phyloP scores from a whole-genome alignment of 2,113 vertebrate genomes.

The Proteles cristata region DNA sequence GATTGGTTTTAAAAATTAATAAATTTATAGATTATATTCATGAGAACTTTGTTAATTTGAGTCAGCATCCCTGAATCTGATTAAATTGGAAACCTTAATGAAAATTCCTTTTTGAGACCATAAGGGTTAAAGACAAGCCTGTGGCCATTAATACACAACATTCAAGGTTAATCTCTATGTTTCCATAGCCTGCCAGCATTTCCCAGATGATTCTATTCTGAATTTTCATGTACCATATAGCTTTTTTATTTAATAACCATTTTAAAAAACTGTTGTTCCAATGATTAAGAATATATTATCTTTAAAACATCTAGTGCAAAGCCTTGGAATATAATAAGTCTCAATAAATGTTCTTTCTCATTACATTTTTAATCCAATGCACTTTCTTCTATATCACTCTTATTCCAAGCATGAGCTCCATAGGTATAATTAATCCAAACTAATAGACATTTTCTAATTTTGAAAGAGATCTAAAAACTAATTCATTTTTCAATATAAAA shows the following conservation, averaged over 20 bases:
- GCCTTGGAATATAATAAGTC: background rate
- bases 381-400: background rate
- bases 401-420: background rate
- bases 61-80: background rate
- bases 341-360: background rate
- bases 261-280: background rate
- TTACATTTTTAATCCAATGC: background rate
- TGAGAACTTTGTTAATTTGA: background rate
- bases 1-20: background rate
- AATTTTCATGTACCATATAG: background rate
- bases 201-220: background rate
- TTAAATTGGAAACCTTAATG: background rate
- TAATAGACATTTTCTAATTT: background rate
- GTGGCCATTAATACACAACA: background rate
- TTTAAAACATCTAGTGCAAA: background rate
- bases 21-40: background rate
- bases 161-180: background rate
- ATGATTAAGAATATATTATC: background rate
- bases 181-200: background rate
- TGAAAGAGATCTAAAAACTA: background rate
- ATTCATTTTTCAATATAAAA: background rate
- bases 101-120: background rate
- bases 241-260: background rate
- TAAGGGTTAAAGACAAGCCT: background rate
- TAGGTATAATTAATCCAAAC: background rate